Base-by-base conservation (phyloP, 2,888 invertebrate species). In the Temnothorax unifasciatus region DNA sequence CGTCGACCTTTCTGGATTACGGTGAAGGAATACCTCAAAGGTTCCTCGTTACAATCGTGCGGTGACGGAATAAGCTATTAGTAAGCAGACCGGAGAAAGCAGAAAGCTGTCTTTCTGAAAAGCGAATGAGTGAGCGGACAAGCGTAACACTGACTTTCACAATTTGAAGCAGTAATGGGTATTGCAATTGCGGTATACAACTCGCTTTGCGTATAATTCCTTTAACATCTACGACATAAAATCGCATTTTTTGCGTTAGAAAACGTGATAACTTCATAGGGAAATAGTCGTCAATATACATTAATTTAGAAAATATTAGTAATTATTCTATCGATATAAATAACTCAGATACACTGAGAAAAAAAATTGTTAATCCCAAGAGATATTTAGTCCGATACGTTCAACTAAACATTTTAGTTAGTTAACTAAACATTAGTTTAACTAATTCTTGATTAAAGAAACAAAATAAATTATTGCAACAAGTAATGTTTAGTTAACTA, bases 1-100 rank as follows among this genome's bases (percentile, higher is more conserved):
- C 15, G 54, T n/a, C 73, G 47, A 71, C 44, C 47, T 59, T 81
- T 71, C 59, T 18, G 6, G 44, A 69, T 79, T 18, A 59, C 34
- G 15, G 13, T 57, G 25, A 21, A 38, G 6, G 13, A 57, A 79
- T 38, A 59, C 18, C 25, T 71, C 47, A 59, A 47, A 81, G 38
- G 38, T 18, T 71, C 21, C 52, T 38, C 47, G 34, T 34, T 59
- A 79, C 44, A 79, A 79, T 59, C 21, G 44, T 59, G 44, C 29
- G 44, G 29, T 29, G 68, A 68, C 68, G 34, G 38, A 79, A 79
- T 47, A 34, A 69, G 34, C 57, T 81, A 81, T 81, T 81, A 66
- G n/a, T 29, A 59, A 71, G 34, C 57, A 15, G n/a, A 59, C 4
- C 21, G 13, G 6, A 29, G 52, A 25, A 52, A 59, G 21, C 52